A percentile compares a stretch with the other conserved stretches of the same genome.
Conservation (phyloP, 2,113 vertebrate species). For the Perca schrenkii region DNA sequence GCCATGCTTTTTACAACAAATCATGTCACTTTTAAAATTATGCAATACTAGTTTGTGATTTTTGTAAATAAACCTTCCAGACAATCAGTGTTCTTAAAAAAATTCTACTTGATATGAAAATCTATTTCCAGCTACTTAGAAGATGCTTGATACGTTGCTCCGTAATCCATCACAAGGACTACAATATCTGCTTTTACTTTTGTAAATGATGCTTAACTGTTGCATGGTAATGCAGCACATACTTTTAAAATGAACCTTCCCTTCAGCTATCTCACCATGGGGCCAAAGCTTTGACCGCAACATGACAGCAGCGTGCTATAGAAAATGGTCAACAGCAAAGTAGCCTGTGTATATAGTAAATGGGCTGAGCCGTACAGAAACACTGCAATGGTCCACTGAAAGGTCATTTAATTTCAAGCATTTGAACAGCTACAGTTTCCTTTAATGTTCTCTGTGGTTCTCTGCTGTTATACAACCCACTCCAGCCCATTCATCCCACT, state of each 20-base stretch:
- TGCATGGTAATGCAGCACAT: not conserved
- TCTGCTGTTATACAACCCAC: constrained; percentile 54
- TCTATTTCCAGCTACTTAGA: constrained; percentile 1
- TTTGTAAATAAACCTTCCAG: not conserved
- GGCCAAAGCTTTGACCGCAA: constrained; percentile 14
- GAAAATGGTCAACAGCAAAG: constrained; percentile 5
- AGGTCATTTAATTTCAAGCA: constrained; percentile 36
- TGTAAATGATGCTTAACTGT: not conserved
- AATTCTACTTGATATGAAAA: not conserved
- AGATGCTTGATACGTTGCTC: not conserved
- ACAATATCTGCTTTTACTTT: constrained; percentile 9
- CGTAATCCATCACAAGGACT: not conserved
- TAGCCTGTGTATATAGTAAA: constrained; percentile 27
- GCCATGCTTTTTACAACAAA: too few species aligned
- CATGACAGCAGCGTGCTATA: constrained; percentile 10
- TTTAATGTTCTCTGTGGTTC: constrained; percentile 31
- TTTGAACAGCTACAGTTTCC: constrained; percentile 45
- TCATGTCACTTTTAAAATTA: too few species aligned
- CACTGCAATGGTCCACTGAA: constrained; percentile 30
- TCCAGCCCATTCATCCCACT: constrained; percentile 53
- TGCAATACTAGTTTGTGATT: too few species aligned
- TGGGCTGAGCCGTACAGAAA: constrained; percentile 22
- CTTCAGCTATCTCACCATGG: not conserved
- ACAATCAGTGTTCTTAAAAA: not conserved
- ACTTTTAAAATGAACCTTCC: not conserved